Base-by-base conservation (phyloP, 2,797 vertebrate genomes). In the Scolopax rusticola region DNA sequence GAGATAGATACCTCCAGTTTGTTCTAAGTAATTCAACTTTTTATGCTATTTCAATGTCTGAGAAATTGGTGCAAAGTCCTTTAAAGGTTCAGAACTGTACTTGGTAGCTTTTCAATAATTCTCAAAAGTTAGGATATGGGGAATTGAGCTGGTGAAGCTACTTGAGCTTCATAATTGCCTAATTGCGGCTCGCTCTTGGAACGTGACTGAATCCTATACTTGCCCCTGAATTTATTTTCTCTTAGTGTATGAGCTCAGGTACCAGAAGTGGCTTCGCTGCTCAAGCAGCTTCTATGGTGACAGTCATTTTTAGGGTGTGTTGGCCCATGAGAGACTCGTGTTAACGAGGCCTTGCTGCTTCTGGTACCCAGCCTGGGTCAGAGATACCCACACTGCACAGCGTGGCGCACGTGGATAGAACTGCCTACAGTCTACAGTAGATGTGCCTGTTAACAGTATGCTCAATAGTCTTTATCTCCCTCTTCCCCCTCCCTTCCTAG, bases 401-500 rank as follows among this genome's bases (percentile, higher is more conserved):
- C 2, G 80, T 78, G 45, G 87, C 45, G 84, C 63, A 56, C 2
- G 0, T 38, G 47, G 67, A 25, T 74, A 6, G 18, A 60, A 87
- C 78, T 94, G 69, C 36, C 36, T 36, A 36, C 92, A 73, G 78
- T 90, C 64, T 90, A 75, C 73, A 64, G 93, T 88, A 71, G 82
- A 90, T 93, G 60, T 90, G 67, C 91, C 95, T 96, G 85, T 84
- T 94, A 83, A 93, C 84, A 80, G 79, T 76, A 14, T 90, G 36
- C 75, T 96, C 89, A 95, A 95, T 94, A 96, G 93, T 96, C 65
- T 96, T 95, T 93, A 96, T 95, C 74, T 94, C 91, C 94, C 93
- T 95, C 90, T 96, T 92, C 94, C 96, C 94, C 95, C 95, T 97
- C 96, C 93, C 4, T 94, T 93, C 93, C 96, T 97, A 98, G 98